phyloP scores from a whole-genome alignment of 2,797 vertebrate genomes.

The Uromys caudimaculatus region DNA sequence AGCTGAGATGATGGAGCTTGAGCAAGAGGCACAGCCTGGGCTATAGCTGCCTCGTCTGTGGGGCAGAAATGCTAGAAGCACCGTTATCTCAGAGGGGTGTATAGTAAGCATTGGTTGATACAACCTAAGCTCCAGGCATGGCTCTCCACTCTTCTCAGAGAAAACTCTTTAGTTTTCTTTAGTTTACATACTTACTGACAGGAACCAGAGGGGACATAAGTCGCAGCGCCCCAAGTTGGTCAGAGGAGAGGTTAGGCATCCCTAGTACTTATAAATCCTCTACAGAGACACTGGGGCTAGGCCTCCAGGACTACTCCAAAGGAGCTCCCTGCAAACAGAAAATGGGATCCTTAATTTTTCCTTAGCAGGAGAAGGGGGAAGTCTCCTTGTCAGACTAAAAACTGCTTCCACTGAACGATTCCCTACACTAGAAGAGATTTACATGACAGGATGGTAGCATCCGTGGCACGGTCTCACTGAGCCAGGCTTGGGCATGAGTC shows the following conservation, averaged over 20 bases:
- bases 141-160: background rate
- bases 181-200: background rate
- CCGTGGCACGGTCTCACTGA: background rate
- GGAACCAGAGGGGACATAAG: too few species aligned
- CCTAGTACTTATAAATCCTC: background rate
- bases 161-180: background rate
- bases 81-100: background rate
- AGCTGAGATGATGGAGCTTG: background rate
- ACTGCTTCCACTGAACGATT: conserved; percentile 16
- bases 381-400: background rate
- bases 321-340: conserved; percentile 16
- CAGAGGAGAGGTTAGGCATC: background rate
- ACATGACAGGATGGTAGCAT: conserved; percentile 33
- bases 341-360: conserved; percentile 38
- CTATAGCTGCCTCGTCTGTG: background rate
- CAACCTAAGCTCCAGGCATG: background rate
- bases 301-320: conserved; percentile 11
- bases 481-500: background rate
- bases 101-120: background rate
- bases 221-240: background rate
- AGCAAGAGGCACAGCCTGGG: background rate
- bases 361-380: conserved; percentile 37
- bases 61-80: background rate
- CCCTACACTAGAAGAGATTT: conserved; percentile 53
- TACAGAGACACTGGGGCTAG: background rate